These are phyloP conservation scores for Amitus sp. DNA, from an alignment of 2,888 invertebrate species.

Conservation along the genomic window DNA sequence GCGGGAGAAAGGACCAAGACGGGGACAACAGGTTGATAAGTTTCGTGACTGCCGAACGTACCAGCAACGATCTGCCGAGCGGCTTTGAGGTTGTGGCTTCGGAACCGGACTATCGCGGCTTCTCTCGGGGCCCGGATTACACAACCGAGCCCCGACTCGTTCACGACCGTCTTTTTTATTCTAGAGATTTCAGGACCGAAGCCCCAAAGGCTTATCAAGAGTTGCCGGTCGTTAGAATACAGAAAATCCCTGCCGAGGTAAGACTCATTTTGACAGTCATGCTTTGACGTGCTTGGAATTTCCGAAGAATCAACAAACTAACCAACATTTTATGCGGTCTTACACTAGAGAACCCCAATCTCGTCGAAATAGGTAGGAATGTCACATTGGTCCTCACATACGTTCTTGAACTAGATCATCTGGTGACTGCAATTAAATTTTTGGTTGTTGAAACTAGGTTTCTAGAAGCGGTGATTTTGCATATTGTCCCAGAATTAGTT, in stretches of 20 bases:
- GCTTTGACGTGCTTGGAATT: no score
- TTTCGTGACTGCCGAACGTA: constrained; percentile 36
- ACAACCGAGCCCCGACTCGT: constrained; percentile 20
- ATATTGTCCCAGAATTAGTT: no score
- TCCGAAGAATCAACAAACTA: no score
- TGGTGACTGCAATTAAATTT: no score
- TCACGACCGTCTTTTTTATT: constrained; percentile 40
- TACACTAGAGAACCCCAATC: no score
- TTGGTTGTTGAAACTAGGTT: no score
- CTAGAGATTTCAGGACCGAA: constrained; percentile 31
- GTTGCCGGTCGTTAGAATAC: constrained; percentile 47
- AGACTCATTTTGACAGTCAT: no score
- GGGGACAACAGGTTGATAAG: constrained; percentile 36
- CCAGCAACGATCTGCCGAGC: constrained; percentile 46
- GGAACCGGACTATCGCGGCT: constrained; percentile 37
- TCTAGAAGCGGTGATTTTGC: no score
- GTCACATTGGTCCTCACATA: no score
- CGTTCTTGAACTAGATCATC: no score
- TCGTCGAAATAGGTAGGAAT: no score
- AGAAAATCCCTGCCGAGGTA: constrained; percentile 38
- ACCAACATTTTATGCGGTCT: no score
- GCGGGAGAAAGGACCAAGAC: constrained; percentile 45
- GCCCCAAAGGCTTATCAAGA: constrained; percentile 43
- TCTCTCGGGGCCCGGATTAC: constrained; percentile 34
- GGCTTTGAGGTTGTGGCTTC: constrained; percentile 43